Evolutionary conservation across 2,888 invertebrate genomes (phyloP), one percentile per base, ranked within the genome.

Genomic region (Melieria omissa): DNA sequence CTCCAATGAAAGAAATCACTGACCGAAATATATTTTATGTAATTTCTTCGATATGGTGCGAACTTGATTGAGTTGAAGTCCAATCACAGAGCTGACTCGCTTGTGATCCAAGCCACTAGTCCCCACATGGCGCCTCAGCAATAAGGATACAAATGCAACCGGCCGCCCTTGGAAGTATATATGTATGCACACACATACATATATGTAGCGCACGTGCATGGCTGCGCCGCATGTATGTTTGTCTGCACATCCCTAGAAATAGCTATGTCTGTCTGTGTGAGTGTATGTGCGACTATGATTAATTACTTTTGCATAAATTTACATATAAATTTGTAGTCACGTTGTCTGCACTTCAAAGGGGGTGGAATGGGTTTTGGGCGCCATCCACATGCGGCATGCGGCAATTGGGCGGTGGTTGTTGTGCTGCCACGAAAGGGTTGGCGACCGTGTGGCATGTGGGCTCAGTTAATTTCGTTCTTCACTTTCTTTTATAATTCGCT

Each of bases 231-330:
- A 46, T 54, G 42, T 47, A 55, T 42, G 44, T 47, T 62, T 55
- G 29, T 16, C 44, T 9, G 54, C 9, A 47, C 44, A 42, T 16
- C 3, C 45, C 12, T 54, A 29, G 16, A 47, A 65, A 9, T 46
- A 29, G 16, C 44, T 41, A 16, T 60, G 42, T 7, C 42, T 5
- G 16, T 8, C 42, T 16, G 65, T 47, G 66, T 12, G n/a, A 45
- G 60, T 65, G 65, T 71, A 71, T 73, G 74, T 71, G 74, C 61
- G 66, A 67, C 66, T 77, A 77, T 77, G 77, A 77, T 77, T 77
- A 77, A 77, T 77, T 77, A 76, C 76, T 77, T 77, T 74, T 75
- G 77, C 77, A 77, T 77, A 76, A 73, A 77, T 77, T 78, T 78
- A 71, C 77, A 75, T 76, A 75, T 55, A 65, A 54, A 65, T 65